Evolutionary conservation across 64 coral and sea anemone genomes (phyloP), one percentile per base, ranked within the genome.

Genomic region (Dendronephthya gigantea): DNA sequence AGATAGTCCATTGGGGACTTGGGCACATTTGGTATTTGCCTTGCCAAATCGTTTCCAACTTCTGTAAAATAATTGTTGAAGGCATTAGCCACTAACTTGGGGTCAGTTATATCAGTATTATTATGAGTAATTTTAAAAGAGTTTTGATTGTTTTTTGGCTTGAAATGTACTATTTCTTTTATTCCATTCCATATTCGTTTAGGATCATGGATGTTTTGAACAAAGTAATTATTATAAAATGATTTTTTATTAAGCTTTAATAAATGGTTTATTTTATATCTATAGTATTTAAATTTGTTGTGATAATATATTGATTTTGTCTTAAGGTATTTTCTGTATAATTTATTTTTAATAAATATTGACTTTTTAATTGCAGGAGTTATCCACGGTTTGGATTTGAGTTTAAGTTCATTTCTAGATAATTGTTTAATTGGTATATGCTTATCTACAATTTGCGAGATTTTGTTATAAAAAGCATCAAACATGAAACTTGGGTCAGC

Each of bases 251-350:
- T 75, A 30, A 75, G 9, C 35, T 79, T 79, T 5, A 79, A 28
- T 36, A 79, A 39, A 19, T 79, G 72, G 17, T 79, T 79, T 28
- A 79, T 19, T 79, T 79, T 79, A 79, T 79, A 35, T 39, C 72
- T 79, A 79, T 79, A 79, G 15, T 79, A 36, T 75, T 75, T 75
- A 33, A 75, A 75, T 75, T 75, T 75, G 12, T 4, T 32, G 34
- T 75, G 69, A 37, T 34, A 75, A 33, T 34, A 34, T 30, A 16
- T 2, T 3, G 28, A 34, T 31, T 75, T 75, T 22, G 69, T 5
- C 3, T 2, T 28, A 31, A 75, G 35, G 35, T 22, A 75, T 37
- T 75, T 75, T 28, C 25, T 75, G 35, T 34, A 75, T 22, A 34
- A 3, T 12, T 28, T 34, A 75, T 5, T 75, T 75, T 75, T 75